Percentiles rank a stretch among this genome's conserved stretches.
Conservation (phyloP, 2,113 vertebrate genomes). For the Crotalus viridis region DNA sequence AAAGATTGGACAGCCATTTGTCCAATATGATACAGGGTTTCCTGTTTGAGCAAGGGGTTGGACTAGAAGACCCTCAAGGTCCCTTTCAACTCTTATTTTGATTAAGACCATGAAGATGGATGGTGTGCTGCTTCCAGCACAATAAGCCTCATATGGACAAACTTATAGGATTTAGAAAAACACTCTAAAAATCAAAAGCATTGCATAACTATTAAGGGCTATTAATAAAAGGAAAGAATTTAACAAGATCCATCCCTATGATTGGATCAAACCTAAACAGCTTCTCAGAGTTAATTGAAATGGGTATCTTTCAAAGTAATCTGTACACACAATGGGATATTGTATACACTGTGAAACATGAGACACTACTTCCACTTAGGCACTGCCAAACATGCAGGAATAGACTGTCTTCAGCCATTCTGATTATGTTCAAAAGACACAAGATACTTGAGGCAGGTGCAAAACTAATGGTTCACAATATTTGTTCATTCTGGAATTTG, state of each 20-base stretch:
- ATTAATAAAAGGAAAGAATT: background rate
- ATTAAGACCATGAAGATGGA: background rate
- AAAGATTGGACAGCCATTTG: background rate
- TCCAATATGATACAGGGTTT: background rate
- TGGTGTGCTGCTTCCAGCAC: background rate
- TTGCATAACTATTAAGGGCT: background rate
- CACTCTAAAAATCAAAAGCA: background rate
- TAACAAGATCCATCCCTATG: background rate
- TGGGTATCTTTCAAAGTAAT: background rate
- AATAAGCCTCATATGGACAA: background rate
- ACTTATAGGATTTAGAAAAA: background rate
- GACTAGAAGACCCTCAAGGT: background rate
- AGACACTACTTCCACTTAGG: background rate
- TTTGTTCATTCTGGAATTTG: background rate
- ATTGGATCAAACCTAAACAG: background rate
- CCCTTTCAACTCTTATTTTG: background rate
- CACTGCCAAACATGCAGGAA: background rate
- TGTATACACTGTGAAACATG: background rate
- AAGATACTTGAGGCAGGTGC: background rate
- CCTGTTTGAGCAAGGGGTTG: background rate
- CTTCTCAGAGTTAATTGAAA: background rate
- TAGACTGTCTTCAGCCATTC: background rate
- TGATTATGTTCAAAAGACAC: background rate
- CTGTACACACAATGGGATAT: background rate
- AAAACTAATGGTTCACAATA: background rate